A percentile compares a stretch with the other conserved stretches of the same genome.
These are phyloP conservation scores for Aricia artaxerxes DNA, from an alignment of 2,888 invertebrate genomes.

Conservation along the genomic window DNA sequence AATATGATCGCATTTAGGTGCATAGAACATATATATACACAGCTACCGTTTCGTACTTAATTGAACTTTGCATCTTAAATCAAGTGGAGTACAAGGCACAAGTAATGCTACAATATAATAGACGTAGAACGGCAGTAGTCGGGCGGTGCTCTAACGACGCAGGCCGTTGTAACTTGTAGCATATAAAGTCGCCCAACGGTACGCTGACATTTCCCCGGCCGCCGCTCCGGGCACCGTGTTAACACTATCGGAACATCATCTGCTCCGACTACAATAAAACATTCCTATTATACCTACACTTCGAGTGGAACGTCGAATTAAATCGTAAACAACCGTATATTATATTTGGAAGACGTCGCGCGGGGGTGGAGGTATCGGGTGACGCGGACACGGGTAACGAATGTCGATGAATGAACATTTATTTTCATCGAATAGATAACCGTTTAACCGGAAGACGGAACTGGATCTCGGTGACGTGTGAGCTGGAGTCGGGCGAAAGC, in stretches of 20 bases:
- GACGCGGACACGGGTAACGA: constrained; percentile 1
- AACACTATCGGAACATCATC: constrained; percentile 33
- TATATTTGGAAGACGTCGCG: constrained; percentile 6
- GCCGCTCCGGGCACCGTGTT: constrained; percentile 34
- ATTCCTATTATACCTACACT: constrained; percentile 24
- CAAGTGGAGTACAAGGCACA: neutral
- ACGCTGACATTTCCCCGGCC: constrained; percentile 39
- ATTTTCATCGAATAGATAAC: neutral
- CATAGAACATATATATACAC: too few relatives aligned
- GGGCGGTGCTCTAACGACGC: constrained; percentile 35
- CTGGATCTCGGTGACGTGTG: neutral
- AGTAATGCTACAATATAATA: constrained; percentile 28
- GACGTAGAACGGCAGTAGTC: constrained; percentile 39
- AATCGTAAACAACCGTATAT: constrained; percentile 11
- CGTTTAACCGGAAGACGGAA: constrained; percentile 7
- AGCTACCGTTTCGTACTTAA: too few relatives aligned
- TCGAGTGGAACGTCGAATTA: neutral
- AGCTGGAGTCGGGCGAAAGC: constrained; percentile 7
- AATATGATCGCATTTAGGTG: too few relatives aligned
- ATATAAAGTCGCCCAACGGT: constrained; percentile 39
- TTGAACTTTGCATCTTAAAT: neutral
- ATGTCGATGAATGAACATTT: constrained; percentile 7
- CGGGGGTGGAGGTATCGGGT: constrained; percentile 15
- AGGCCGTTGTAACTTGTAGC: constrained; percentile 31
- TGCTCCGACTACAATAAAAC: constrained; percentile 31